Base-by-base conservation (phyloP, 2,888 invertebrate species). In the Pyrgus malvae region DNA sequence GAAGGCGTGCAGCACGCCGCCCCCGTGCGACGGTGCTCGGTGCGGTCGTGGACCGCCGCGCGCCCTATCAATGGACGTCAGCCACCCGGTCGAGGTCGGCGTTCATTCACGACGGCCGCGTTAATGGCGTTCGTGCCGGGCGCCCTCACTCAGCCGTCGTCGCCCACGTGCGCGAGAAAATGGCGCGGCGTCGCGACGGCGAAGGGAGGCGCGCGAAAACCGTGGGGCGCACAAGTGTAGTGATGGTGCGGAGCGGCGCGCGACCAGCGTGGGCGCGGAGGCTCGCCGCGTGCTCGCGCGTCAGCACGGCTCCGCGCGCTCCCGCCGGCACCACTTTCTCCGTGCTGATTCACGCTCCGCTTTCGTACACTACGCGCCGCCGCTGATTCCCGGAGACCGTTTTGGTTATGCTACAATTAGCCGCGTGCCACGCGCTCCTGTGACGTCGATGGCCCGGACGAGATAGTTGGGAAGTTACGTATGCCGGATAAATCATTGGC, bases 131-230 rank as follows among this genome's bases (percentile, higher is more conserved):
- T 78, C 74, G 73, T 72, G 77, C 76, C 77, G 76, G 75, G 80
- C 80, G 88, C 80, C 83, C 80, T 83, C 82, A 78, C 63, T 76
- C 68, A 70, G 76, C 72, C 74, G 76, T 61, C 71, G 80, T 82
- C 88, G 88, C 89, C 89, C 88, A 88, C 89, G 87, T 89, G 89
- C 89, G 89, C 89, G 83, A 71, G 87, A 80, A 88, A 88, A 87
- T 88, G 88, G 89, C 89, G 89, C 88, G 87, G 80, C 83, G 83
- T 83, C 84, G 85, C 81, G 82, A 78, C 83, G 83, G 65, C 74
- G 67, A 78, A 83, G 81, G 82, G 74, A 88, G 80, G 83, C 86
- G 88, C 87, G 86, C 83, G 87, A 87, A 89, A 88, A 88, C 83
- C 80, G 82, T 80, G 83, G 83, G 78, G 70, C 76, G 78, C 82